These are phyloP conservation scores for Parauchenoglanis punctatus DNA, from an alignment of 2,797 vertebrate species.

Conservation along the genomic window DNA sequence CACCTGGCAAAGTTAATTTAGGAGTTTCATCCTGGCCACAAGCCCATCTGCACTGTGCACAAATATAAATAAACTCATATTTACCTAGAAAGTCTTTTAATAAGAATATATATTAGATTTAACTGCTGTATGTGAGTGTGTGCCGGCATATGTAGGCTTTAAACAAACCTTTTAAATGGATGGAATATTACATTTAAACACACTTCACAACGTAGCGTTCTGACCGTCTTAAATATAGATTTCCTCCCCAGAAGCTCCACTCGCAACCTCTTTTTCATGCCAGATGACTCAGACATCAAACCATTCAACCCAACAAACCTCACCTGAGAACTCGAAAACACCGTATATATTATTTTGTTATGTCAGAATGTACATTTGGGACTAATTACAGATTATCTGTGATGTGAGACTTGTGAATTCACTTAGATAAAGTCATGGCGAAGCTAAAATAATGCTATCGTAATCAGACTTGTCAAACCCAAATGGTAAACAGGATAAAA, in stretches of 20 bases:
- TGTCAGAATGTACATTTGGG: background rate
- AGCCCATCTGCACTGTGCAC: constrained; percentile 6
- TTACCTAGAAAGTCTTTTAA: constrained; percentile 4
- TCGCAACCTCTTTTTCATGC: background rate
- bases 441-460: background rate
- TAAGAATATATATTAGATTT: constrained; percentile 36
- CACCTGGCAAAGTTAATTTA: constrained; percentile 44
- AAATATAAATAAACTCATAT: constrained; percentile 36
- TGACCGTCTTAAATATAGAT: background rate
- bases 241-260: background rate
- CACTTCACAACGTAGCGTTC: background rate
- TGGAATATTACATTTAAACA: constrained; percentile 28
- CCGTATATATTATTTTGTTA: background rate
- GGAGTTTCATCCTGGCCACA: constrained; percentile 24
- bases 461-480: background rate
- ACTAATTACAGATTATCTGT: background rate
- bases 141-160: background rate
- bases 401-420: background rate
- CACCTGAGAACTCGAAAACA: background rate
- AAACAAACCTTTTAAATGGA: constrained; percentile 1
- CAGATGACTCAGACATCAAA: background rate
- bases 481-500: background rate
- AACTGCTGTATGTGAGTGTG: background rate
- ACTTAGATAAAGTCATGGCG: background rate
- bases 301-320: background rate